Base-by-base conservation (phyloP, 2,113 vertebrate genomes). In the Ctenomys sociabilis region DNA sequence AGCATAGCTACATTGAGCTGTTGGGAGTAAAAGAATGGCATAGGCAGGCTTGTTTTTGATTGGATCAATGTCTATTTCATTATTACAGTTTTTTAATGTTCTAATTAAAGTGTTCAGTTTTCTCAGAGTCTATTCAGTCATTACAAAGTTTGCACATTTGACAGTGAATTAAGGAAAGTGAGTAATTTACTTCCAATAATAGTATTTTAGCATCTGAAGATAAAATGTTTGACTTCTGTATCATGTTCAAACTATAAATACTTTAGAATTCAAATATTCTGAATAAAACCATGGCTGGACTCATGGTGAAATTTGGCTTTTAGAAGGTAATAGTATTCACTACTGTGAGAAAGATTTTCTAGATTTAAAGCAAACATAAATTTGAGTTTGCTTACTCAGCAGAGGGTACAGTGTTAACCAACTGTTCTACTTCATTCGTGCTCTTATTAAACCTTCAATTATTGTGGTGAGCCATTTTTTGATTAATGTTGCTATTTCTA, bases 401-500 rank as follows among this genome's bases (percentile, higher is more conserved):
- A 98, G 93, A 97, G 73, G 82, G 35, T 66, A 87, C 83, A 96
- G 94, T 91, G 90, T 98, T 98, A 98, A 97, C 77, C 17, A 97
- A 93, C 96, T 95, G 91, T 96, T 98, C 99, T 99, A 97, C 96
- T 98, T 98, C 97, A 96, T 96, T 93, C 97, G 98, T 98, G 98
- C 98, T 97, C 98, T 98, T 98, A 98, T 98, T 98, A 99, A 99
- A 98, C 97, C 95, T 98, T 98, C 97, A 98, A 97, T 98, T 98
- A 98, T 96, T 98, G 78, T 81, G 96, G 93, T 78, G 87, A 98
- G 95, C 87, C 49, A 37, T 95, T 98, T 98, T 98, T 98, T 99
- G 98, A 99, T 99, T 99, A 99, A 98, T 98, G 97, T 96, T 98
- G 97, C 97, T 98, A 52, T 98, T 98, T 98, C 93, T 98, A 68